Percentiles rank a stretch among this genome's conserved stretches.
phyloP scores from a whole-genome alignment of 2,888 invertebrate genomes.

The Meganola albula region DNA sequence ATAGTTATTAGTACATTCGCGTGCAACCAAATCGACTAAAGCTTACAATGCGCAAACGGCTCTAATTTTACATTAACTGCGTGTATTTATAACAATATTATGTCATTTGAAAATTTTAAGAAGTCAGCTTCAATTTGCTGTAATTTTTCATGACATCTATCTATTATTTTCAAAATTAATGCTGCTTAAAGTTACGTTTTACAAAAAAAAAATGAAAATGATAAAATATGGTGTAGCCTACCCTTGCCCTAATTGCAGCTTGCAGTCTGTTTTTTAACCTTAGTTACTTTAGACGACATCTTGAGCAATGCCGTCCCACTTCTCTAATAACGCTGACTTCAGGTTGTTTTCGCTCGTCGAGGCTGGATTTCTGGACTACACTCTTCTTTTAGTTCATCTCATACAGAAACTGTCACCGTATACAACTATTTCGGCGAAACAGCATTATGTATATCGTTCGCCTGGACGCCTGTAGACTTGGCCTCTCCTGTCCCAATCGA shows the following conservation, averaged over 20 bases:
- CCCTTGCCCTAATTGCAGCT: conserved; percentile 18
- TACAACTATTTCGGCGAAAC: conserved; percentile 7
- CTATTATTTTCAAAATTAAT: too few species aligned
- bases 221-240: conserved; percentile 21
- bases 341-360: conserved; percentile 4
- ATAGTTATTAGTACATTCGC: too few species aligned
- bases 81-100: too few species aligned
- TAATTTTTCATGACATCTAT: too few species aligned
- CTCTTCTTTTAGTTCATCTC: conserved; percentile 14
- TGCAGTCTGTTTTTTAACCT: conserved; percentile 7
- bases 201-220: too few species aligned
- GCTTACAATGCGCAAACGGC: too few species aligned
- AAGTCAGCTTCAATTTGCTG: too few species aligned
- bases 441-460: conserved; percentile 7
- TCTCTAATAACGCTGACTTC: conserved; percentile 5
- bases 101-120: too few species aligned
- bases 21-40: too few species aligned
- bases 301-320: conserved; percentile 6
- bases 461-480: conserved; percentile 10
- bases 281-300: too few species aligned
- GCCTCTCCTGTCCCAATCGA: neutral
- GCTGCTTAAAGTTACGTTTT: too few species aligned
- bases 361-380: conserved; percentile 11
- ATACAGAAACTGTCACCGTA: conserved; percentile 10
- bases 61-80: too few species aligned